Base-by-base conservation (phyloP, 2,797 vertebrate species). In the Enoplosus armatus region DNA sequence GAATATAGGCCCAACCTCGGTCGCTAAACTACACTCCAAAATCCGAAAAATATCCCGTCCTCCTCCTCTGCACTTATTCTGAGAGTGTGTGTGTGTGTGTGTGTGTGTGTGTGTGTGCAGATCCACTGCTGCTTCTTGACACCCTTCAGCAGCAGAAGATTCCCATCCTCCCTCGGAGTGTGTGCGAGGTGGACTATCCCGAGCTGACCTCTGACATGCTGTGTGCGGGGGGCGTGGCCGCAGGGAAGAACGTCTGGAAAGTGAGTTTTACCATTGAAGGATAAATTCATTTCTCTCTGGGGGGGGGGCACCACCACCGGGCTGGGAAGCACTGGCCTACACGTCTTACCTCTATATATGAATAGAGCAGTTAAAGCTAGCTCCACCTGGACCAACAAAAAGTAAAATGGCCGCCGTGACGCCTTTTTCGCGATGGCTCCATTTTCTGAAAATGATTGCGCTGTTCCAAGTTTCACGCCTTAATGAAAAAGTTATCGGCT, bases 131-230 rank as follows among this genome's bases (percentile, higher is more conserved):
- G 0, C 0, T 5, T 37, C 63, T 60, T 0, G 45, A 85, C 53
- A 56, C 26, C 24, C 85, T 91, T 9, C 91, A 90, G 71, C 1
- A 91, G 80, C 41, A 83, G n/a, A 61, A 59, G 58, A 31, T 90
- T 26, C 4, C 82, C 66, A 63, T 90, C 47, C 1, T 87, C 12
- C 0, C 51, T 47, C 2, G 72, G 12, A 6, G 0, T 1, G 20
- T 0, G 1, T 92, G 91, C 31, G 8, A 61, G 39, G 0, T 0
- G 0, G 2, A 0, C 0, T 72, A 62, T 43, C 24, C 76, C 0
- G 1, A 16, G 0, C 11, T 87, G 58, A 58, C 26, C 0, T 0
- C 5, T 1, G 1, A n/a, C 20, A 51, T 69, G 70, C 8, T 92
- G 37, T 92, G 91, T 84, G 89, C 87, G 1, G 85, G 75, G 1